Conservation (phyloP, 2,113 vertebrate species). For the Holacanthus passer region DNA sequence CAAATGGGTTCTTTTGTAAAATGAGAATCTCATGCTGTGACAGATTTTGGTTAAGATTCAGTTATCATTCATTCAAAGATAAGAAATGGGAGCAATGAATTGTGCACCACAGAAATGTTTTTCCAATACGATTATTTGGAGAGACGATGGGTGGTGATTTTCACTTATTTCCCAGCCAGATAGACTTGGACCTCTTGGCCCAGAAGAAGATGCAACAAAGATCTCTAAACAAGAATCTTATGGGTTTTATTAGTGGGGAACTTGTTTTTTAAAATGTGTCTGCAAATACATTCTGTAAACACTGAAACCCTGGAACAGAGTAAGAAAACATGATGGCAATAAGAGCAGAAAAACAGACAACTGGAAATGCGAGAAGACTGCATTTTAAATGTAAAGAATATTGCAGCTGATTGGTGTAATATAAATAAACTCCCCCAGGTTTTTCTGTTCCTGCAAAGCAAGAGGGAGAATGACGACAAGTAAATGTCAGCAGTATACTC, state of each 20-base stretch:
- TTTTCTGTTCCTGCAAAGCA: slow-evolving; percentile 24
- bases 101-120: neutral
- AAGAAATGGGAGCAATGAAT: neutral
- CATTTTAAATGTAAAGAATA: slow-evolving; percentile 6
- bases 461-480: slow-evolving; percentile 33
- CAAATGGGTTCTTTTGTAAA: neutral
- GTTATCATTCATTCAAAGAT: neutral
- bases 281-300: neutral
- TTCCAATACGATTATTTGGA: neutral
- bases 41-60: neutral
- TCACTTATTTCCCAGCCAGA: neutral
- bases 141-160: neutral
- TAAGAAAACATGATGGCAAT: slow-evolving; percentile 1
- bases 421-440: slow-evolving; percentile 29
- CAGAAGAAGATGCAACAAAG: neutral
- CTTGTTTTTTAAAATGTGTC: slow-evolving; percentile 3
- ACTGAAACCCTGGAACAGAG: neutral
- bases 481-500: slow-evolving; percentile 51
- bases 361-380: neutral
- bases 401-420: slow-evolving; percentile 27
- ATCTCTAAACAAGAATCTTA: neutral
- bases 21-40: neutral
- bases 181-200: neutral
- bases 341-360: neutral
- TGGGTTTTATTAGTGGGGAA: slow-evolving; percentile 15